These are phyloP conservation scores for Drosophila kanapiae DNA, from an alignment of 1,140 invertebrate genomes.

Conservation along the genomic window DNA sequence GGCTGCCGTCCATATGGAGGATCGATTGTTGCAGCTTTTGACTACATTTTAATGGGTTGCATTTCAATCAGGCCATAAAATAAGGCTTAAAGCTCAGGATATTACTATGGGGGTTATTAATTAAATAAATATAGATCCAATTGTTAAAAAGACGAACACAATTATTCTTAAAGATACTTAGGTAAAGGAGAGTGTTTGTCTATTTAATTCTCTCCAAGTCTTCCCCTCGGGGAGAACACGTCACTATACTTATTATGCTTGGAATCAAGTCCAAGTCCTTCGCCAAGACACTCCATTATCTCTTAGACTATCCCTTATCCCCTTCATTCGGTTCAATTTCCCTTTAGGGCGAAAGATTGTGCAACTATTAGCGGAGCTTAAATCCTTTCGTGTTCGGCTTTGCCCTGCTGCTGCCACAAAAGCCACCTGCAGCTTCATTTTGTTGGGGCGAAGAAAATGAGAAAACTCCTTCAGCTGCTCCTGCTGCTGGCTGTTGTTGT, in stretches of 20 bases:
- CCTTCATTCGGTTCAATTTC: slow-evolving; percentile 35
- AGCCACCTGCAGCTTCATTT: slow-evolving; percentile 65
- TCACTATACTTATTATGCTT: slow-evolving; percentile 17
- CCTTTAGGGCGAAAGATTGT: slow-evolving; percentile 31
- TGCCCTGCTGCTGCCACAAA: slow-evolving; percentile 17
- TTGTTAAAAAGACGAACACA: neutral
- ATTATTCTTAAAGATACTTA: neutral
- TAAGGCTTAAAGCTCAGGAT: neutral
- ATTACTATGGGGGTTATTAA: neutral
- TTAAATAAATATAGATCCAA: neutral
- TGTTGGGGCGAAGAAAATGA: slow-evolving; percentile 19
- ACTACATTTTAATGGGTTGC: slow-evolving; percentile 1
- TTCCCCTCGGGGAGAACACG: neutral
- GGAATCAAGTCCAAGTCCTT: slow-evolving; percentile 8
- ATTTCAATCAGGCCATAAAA: slow-evolving; percentile 3
- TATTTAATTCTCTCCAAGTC: slow-evolving; percentile 16
- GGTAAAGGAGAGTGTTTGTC: neutral
- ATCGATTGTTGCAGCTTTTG: neutral
- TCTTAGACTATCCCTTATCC: neutral
- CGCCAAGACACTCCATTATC: neutral
- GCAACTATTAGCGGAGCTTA: slow-evolving; percentile 45
- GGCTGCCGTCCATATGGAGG: slow-evolving; percentile 10
- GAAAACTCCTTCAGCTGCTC: slow-evolving; percentile 5
- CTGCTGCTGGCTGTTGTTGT: slow-evolving; percentile 6
- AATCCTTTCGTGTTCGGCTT: slow-evolving; percentile 47